phyloP scores from a whole-genome alignment of 2,888 invertebrate genomes.

The Abrostola triplasia region DNA sequence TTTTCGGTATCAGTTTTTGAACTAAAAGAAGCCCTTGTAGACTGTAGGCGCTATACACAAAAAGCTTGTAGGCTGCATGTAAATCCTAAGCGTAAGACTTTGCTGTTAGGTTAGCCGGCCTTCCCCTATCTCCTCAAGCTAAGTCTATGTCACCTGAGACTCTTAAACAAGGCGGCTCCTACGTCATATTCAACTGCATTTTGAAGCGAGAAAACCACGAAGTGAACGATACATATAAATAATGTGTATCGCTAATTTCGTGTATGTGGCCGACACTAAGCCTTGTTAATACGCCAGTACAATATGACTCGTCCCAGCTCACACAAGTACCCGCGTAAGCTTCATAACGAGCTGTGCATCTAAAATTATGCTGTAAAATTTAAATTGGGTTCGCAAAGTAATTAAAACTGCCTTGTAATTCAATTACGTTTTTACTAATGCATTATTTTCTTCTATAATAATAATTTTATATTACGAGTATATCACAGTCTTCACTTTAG shows the following conservation, averaged over 20 bases:
- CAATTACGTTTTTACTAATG: slow-evolving; percentile 79
- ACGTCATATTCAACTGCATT: not conserved
- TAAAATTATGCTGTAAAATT: slow-evolving; percentile 40
- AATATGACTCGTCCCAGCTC: slow-evolving; percentile 7
- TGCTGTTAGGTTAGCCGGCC: no score
- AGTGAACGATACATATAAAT: slow-evolving; percentile 7
- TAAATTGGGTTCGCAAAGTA: slow-evolving; percentile 34
- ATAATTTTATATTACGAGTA: slow-evolving; percentile 79
- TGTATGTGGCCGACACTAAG: slow-evolving; percentile 19
- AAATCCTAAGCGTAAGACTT: no score
- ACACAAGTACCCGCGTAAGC: slow-evolving; percentile 16
- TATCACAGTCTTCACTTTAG: slow-evolving; percentile 88
- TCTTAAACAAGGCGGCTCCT: not conserved
- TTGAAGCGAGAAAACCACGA: not conserved
- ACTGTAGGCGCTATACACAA: no score
- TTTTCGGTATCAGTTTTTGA: no score
- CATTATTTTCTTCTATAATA: slow-evolving; percentile 73
- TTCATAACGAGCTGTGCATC: slow-evolving; percentile 41
- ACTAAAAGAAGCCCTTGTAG: no score
- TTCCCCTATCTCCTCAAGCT: no score
- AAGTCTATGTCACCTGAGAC: no score
- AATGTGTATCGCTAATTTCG: slow-evolving; percentile 1
- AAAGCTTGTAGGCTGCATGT: no score
- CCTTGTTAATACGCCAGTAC: slow-evolving; percentile 18
- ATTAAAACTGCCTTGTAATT: slow-evolving; percentile 60